These are phyloP conservation scores for Aethina tumida DNA, from an alignment of 1,140 invertebrate species.

Conservation along the genomic window DNA sequence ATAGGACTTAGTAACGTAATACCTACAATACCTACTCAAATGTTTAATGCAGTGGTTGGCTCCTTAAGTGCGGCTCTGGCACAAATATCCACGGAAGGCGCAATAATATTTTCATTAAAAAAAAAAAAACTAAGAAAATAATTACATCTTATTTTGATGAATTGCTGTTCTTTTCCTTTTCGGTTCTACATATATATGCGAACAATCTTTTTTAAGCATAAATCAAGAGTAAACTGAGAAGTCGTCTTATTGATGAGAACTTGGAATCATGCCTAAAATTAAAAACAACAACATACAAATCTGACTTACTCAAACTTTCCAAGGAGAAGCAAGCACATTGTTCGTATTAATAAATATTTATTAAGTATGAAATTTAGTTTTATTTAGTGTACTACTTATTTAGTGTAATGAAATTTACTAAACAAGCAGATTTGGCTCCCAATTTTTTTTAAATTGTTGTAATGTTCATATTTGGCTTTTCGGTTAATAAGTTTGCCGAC, in stretches of 20 bases:
- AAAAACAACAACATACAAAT: constrained; percentile 18
- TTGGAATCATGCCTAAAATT: constrained; percentile 18
- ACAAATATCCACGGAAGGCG: too few species aligned
- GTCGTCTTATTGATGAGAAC: constrained; percentile 16
- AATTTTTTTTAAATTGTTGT: background rate
- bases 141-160: too few species aligned
- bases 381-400: constrained; percentile 14
- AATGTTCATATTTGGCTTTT: too few species aligned
- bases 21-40: too few species aligned
- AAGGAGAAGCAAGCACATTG: constrained; percentile 14
- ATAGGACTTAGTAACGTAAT: too few species aligned
- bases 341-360: constrained; percentile 10
- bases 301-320: constrained; percentile 19
- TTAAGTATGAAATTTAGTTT: constrained; percentile 12
- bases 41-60: too few species aligned
- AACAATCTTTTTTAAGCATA: constrained; percentile 12
- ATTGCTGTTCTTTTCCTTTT: constrained; percentile 16
- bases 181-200: constrained; percentile 15
- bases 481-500: too few species aligned
- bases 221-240: constrained; percentile 17
- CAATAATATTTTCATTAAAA: too few species aligned
- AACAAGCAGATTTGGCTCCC: constrained; percentile 17
- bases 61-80: too few species aligned
- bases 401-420: constrained; percentile 14
- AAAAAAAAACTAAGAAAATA: too few species aligned